Percentiles rank a stretch among this genome's conserved stretches.
These are phyloP conservation scores for Sepiola atlantica DNA, from an alignment of 2,888 invertebrate species.

Conservation along the genomic window DNA sequence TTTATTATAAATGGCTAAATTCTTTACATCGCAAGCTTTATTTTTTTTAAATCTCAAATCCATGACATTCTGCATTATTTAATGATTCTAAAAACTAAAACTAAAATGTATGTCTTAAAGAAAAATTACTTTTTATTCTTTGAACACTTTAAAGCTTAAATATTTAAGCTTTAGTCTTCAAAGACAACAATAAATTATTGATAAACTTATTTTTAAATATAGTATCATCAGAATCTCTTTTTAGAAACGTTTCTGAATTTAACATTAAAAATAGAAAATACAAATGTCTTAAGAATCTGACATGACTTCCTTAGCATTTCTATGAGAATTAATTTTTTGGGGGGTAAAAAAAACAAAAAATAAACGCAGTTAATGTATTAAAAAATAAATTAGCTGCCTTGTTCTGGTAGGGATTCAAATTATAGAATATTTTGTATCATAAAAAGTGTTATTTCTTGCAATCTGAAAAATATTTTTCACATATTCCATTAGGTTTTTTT, in stretches of 20 bases:
- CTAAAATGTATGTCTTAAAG: background rate
- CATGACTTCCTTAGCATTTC: background rate
- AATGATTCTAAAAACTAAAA: background rate
- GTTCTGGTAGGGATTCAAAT: background rate
- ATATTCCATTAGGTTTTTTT: too few relatives aligned
- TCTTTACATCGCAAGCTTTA: background rate
- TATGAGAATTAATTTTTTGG: background rate
- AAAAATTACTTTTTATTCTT: too few relatives aligned
- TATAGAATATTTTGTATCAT: background rate
- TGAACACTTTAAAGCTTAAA: background rate
- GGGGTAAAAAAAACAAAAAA: background rate
- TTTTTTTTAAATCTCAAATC: background rate
- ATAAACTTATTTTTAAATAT: background rate
- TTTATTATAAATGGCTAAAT: background rate
- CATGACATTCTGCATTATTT: background rate
- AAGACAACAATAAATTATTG: background rate
- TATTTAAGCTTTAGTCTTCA: background rate
- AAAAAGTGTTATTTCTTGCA: too few relatives aligned
- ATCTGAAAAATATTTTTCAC: too few relatives aligned
- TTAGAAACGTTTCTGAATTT: too few relatives aligned
- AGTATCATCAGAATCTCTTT: too few relatives aligned
- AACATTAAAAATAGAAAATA: background rate
- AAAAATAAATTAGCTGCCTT: background rate
- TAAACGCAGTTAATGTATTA: conserved; percentile 10
- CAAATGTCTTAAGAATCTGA: background rate